phyloP scores from a whole-genome alignment of 2,888 invertebrate species.

The Oscheius myriophilus region DNA sequence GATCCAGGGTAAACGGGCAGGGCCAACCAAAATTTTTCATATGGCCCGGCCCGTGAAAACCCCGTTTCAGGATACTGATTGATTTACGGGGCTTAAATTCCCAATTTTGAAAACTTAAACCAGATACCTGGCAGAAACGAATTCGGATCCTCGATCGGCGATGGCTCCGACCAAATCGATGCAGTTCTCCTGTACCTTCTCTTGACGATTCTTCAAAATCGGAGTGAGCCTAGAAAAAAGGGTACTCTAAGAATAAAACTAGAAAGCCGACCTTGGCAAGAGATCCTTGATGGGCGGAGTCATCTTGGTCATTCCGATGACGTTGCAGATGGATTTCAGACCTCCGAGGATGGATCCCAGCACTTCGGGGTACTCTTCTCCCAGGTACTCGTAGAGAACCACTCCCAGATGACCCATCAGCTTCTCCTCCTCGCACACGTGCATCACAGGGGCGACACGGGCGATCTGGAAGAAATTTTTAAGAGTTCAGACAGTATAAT shows the following conservation, averaged over 20 bases:
- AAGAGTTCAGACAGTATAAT: not conserved
- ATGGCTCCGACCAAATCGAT: slow-evolving; percentile 98
- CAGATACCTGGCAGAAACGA: slow-evolving; percentile 86
- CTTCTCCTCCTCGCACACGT: slow-evolving; percentile 99
- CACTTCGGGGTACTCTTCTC: slow-evolving; percentile 90
- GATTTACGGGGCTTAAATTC: no score
- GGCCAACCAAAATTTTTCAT: no score
- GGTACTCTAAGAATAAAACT: not conserved
- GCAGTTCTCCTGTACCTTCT: slow-evolving; percentile 97
- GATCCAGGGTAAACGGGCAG: no score
- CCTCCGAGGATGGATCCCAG: slow-evolving; percentile 97
- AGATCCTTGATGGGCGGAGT: slow-evolving; percentile 92
- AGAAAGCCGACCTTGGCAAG: slow-evolving; percentile 75
- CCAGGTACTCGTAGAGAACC: slow-evolving; percentile 96
- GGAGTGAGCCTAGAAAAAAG: slow-evolving; percentile 80
- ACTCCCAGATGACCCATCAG: slow-evolving; percentile 99
- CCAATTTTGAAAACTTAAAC: no score
- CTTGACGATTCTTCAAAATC: slow-evolving; percentile 89
- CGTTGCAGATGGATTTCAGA: slow-evolving; percentile 98
- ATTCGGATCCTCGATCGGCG: slow-evolving; percentile 95
- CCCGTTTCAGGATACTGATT: no score
- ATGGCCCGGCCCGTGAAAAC: no score
- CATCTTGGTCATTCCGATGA: slow-evolving; percentile 99
- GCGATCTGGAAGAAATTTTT: slow-evolving; percentile 78
- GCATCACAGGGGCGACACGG: slow-evolving; percentile 96